Evolutionary conservation across 2,888 invertebrate genomes (phyloP).

Genomic region (Dorcus parallelipipedus): DNA sequence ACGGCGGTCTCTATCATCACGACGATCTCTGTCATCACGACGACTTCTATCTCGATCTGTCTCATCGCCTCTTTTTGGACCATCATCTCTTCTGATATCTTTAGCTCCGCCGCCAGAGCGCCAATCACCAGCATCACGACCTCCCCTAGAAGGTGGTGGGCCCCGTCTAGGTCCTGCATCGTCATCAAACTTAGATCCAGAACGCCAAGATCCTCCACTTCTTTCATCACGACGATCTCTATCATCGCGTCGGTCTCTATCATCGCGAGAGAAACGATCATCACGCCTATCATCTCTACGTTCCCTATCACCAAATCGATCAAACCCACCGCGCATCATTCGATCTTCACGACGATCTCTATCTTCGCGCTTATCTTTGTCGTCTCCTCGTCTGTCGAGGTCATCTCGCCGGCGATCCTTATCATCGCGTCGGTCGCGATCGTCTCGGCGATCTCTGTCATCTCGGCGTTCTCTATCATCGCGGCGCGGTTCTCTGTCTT

Average conservation of each 20-base stretch:
- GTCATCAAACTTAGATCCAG: conserved; percentile 10
- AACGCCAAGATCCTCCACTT: conserved; percentile 16
- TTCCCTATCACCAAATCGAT: conserved; percentile 17
- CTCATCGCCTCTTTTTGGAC: conserved; percentile 15
- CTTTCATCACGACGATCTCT: conserved; percentile 13
- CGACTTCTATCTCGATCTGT: conserved; percentile 17
- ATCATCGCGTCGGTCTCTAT: conserved; percentile 26
- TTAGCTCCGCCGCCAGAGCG: background rate
- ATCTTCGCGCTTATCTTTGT: conserved; percentile 12
- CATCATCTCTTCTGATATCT: conserved; percentile 11
- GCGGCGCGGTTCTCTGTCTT: conserved; percentile 18
- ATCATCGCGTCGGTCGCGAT: conserved; percentile 18
- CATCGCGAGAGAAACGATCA: conserved; percentile 18
- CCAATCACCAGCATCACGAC: conserved; percentile 1
- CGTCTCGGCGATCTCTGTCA: conserved; percentile 18
- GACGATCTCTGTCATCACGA: conserved; percentile 7
- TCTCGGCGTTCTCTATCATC: conserved; percentile 17
- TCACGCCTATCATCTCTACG: conserved; percentile 19
- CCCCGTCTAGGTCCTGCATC: conserved; percentile 15
- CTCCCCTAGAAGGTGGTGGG: background rate
- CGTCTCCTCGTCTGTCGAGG: conserved; percentile 21
- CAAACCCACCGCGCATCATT: conserved; percentile 2
- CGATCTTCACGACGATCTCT: conserved; percentile 5
- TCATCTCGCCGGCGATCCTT: conserved; percentile 23
- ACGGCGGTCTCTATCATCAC: conserved; percentile 8